phyloP scores from a whole-genome alignment of 2,888 invertebrate species.

The Cephonodes hylas region DNA sequence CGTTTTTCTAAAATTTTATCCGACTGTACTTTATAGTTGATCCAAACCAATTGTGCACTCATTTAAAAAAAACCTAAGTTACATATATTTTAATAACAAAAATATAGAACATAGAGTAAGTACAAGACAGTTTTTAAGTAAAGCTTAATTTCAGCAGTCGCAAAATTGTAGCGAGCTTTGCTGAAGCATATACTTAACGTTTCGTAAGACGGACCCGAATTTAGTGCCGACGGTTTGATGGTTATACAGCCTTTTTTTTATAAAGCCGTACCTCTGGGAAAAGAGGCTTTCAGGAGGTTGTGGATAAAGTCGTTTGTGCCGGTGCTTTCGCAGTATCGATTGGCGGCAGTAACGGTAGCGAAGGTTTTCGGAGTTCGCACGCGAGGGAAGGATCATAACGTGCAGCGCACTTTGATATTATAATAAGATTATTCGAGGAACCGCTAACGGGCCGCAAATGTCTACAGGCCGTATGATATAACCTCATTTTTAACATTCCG shows the following conservation, averaged over 20 bases:
- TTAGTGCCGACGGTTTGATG: slow-evolving; percentile 51
- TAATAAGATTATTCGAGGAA: slow-evolving; percentile 59
- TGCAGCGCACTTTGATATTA: slow-evolving; percentile 63
- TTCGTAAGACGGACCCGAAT: slow-evolving; percentile 42
- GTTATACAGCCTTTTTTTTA: slow-evolving; percentile 54
- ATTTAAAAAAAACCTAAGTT: too few species aligned
- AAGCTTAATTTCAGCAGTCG: neutral
- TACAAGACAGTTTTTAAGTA: neutral
- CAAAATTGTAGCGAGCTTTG: neutral
- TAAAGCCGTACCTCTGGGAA: slow-evolving; percentile 48
- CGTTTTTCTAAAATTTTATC: too few species aligned
- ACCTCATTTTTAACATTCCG: slow-evolving; percentile 21
- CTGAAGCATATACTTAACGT: neutral
- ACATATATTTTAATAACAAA: neutral
- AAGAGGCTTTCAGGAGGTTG: slow-evolving; percentile 54
- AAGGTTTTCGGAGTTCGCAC: slow-evolving; percentile 68
- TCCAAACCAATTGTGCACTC: too few species aligned
- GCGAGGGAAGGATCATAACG: slow-evolving; percentile 66
- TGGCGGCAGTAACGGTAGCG: slow-evolving; percentile 56
- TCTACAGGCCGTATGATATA: slow-evolving; percentile 34
- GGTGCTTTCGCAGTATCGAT: slow-evolving; percentile 64
- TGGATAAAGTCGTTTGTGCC: slow-evolving; percentile 66
- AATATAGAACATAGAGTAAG: neutral
- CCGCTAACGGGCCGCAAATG: slow-evolving; percentile 44
- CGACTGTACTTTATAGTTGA: too few species aligned